These are phyloP conservation scores for Merodon equestris DNA, from an alignment of 2,888 invertebrate species.

Conservation along the genomic window DNA sequence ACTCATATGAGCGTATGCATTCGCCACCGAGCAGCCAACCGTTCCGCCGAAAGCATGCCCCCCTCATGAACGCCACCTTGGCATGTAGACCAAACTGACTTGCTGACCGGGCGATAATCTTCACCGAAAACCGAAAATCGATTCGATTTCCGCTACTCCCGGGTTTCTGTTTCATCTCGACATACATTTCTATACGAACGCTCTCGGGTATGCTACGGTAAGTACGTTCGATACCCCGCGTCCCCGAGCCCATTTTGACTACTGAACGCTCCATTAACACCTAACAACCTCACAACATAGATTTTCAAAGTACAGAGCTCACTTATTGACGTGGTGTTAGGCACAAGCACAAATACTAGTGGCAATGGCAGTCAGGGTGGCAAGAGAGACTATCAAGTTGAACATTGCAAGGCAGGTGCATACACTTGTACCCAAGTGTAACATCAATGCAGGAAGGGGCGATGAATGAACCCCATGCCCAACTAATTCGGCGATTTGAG, in stretches of 20 bases:
- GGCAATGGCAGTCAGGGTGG: neutral
- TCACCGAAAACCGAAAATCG: constrained; percentile 62
- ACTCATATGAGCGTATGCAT: neutral
- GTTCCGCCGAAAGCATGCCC: constrained; percentile 17
- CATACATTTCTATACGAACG: constrained; percentile 40
- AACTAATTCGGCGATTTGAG: constrained; percentile 3
- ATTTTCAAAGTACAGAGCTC: constrained; percentile 31
- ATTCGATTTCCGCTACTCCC: constrained; percentile 57
- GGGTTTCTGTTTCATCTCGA: constrained; percentile 10
- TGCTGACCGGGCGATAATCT: constrained; percentile 63
- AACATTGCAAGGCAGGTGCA: constrained; percentile 27
- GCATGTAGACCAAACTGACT: constrained; percentile 11
- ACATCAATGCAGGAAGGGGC: neutral
- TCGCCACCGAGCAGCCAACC: constrained; percentile 13
- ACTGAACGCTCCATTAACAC: constrained; percentile 67
- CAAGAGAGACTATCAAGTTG: no score
- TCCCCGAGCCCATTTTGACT: constrained; percentile 56
- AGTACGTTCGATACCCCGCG: neutral
- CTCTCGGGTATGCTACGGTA: no score
- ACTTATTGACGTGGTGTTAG: no score
- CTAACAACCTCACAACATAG: constrained; percentile 61
- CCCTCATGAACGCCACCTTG: neutral
- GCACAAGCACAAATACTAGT: neutral
- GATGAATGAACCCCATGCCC: no score
- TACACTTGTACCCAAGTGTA: constrained; percentile 23